Evolutionary conservation across 2,113 vertebrate species (phyloP).

Genomic region (Lichenostomus cassidix): DNA sequence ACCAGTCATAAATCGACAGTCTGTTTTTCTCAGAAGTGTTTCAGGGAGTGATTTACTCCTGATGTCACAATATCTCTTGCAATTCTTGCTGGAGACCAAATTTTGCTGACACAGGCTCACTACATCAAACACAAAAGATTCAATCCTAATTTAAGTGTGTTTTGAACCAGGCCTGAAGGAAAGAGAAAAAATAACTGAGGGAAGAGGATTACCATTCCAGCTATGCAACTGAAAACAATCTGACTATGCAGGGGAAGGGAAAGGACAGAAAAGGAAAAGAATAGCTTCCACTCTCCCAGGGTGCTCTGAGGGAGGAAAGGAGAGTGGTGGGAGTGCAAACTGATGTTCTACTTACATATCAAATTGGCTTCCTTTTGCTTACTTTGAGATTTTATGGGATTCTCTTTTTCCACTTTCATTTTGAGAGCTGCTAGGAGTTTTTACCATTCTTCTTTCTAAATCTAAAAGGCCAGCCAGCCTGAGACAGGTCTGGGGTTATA

Average conservation of each 20-base stretch:
- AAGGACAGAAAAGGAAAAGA: background rate
- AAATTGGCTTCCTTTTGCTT: background rate
- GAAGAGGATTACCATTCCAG: background rate
- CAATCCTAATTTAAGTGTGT: background rate
- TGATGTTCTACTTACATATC: background rate
- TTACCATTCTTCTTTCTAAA: background rate
- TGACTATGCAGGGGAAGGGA: background rate
- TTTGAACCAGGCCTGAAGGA: background rate
- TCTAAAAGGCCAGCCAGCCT: background rate
- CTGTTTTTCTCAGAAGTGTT: background rate
- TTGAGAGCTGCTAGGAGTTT: background rate
- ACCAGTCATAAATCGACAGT: rapidly evolving
- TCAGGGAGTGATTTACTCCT: background rate
- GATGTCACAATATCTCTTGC: background rate
- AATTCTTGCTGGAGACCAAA: background rate
- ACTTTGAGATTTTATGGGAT: background rate
- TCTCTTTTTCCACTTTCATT: background rate
- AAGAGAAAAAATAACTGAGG: background rate
- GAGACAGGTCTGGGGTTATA: background rate
- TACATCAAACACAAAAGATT: background rate
- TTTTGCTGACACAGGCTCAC: background rate
- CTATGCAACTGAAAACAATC: background rate
- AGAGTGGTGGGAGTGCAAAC: background rate
- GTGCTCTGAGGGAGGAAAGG: rapidly evolving
- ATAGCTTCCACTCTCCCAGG: background rate